Conservation (phyloP, 64 coral and sea anemone genomes). For the Montipora capricornis region DNA sequence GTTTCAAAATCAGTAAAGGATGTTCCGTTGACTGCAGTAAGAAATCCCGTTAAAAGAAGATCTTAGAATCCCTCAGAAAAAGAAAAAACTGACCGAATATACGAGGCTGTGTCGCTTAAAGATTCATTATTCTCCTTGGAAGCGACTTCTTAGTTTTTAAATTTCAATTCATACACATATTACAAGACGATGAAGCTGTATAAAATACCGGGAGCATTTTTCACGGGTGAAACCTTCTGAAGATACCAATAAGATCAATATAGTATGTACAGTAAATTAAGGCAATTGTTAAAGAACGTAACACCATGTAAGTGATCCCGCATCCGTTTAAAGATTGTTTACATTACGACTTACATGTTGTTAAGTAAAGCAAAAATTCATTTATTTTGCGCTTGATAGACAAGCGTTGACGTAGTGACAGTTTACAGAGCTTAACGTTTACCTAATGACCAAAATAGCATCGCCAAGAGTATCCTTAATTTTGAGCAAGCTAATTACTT, state of each 20-base stretch:
- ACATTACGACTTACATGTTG: constrained; percentile 63
- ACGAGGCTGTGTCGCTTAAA: too few species aligned
- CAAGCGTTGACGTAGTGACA: constrained; percentile 81
- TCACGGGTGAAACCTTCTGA: background rate
- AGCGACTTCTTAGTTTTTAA: too few species aligned
- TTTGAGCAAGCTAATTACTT: constrained; percentile 17
- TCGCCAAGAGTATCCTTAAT: constrained; percentile 20
- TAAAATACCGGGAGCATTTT: too few species aligned
- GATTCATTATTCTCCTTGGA: too few species aligned
- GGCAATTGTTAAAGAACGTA: constrained; percentile 65
- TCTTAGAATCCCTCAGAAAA: too few species aligned
- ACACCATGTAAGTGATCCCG: constrained; percentile 34
- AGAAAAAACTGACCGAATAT: too few species aligned
- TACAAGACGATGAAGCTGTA: background rate
- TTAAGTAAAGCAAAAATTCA: constrained; percentile 85
- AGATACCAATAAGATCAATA: background rate
- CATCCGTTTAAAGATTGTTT: constrained; percentile 58
- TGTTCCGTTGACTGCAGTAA: too few species aligned
- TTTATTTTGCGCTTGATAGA: constrained; percentile 80
- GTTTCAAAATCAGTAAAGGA: too few species aligned
- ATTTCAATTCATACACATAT: too few species aligned
- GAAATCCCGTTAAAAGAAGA: too few species aligned
- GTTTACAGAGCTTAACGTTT: constrained; percentile 53
- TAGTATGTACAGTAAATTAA: constrained; percentile 26
- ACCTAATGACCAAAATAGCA: constrained; percentile 84